Percentiles rank a stretch among this genome's conserved stretches.
phyloP scores from a whole-genome alignment of 2,113 vertebrate species.

The Desmodus rotundus region DNA sequence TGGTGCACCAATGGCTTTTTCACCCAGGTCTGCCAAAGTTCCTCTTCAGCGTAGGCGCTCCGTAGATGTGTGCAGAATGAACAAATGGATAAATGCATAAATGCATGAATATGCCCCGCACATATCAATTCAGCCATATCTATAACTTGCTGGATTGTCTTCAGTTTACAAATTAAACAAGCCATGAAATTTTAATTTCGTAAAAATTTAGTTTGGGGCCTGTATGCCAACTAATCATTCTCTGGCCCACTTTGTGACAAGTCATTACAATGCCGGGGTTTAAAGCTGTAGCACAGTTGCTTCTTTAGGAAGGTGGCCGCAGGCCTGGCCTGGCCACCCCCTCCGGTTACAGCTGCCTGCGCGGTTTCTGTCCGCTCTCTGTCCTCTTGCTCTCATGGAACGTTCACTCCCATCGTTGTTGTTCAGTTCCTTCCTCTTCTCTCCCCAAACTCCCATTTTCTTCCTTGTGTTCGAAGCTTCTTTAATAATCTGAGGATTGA shows the following conservation, averaged over 20 bases:
- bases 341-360: not conserved
- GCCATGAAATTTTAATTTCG: not conserved
- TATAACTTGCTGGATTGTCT: conserved; percentile 12
- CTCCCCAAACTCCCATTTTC: not conserved
- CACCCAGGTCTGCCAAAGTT: not conserved
- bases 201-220: not conserved
- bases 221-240: not conserved
- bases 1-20: not conserved
- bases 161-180: conserved; percentile 28
- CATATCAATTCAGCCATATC: not conserved
- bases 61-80: not conserved
- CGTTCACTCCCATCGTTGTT: not conserved
- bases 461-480: not conserved
- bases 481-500: not conserved
- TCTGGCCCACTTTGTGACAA: not conserved
- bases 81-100: not conserved
- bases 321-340: not conserved
- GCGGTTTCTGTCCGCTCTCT: not conserved
- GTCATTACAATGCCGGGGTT: not conserved
- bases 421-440: not conserved
- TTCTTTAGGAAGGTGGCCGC: not conserved
- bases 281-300: not conserved
- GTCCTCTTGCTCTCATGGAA: not conserved
- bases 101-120: not conserved
- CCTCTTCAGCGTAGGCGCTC: not conserved